A percentile compares a stretch with the other conserved stretches of the same genome.
Conservation (phyloP, 2,113 vertebrate species). For the Anoura caudifer region DNA sequence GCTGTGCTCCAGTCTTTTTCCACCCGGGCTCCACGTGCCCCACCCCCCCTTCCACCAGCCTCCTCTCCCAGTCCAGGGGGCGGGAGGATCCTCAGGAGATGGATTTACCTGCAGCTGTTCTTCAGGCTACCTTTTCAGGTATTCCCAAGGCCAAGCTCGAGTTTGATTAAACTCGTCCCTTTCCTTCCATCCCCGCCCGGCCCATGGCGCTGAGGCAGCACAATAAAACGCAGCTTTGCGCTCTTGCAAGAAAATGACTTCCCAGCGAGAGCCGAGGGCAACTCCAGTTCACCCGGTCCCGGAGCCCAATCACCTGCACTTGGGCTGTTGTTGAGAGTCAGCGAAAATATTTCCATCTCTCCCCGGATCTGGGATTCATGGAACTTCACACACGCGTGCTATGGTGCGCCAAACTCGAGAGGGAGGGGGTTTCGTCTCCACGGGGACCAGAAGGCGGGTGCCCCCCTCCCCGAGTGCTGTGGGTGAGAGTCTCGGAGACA, state of each 20-base stretch:
- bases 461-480: neutral
- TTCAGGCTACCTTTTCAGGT: fast-evolving
- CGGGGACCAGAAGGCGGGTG: neutral
- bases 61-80: no score
- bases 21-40: neutral
- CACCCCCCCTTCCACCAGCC: no score
- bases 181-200: neutral
- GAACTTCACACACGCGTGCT: fast-evolving
- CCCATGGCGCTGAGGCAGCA: neutral
- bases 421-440: fast-evolving
- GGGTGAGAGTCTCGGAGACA: no score
- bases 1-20: fast-evolving
- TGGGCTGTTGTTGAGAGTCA: neutral
- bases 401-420: no score
- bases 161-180: neutral
- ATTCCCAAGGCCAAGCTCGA: neutral
- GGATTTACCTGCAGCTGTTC: neutral
- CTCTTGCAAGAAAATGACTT: neutral
- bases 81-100: fast-evolving
- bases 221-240: neutral
- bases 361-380: neutral
- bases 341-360: neutral
- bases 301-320: neutral
- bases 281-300: neutral
- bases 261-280: neutral